These are phyloP conservation scores for Aphaenogaster ashmeadi DNA, from an alignment of 1,140 invertebrate genomes.

Conservation along the genomic window DNA sequence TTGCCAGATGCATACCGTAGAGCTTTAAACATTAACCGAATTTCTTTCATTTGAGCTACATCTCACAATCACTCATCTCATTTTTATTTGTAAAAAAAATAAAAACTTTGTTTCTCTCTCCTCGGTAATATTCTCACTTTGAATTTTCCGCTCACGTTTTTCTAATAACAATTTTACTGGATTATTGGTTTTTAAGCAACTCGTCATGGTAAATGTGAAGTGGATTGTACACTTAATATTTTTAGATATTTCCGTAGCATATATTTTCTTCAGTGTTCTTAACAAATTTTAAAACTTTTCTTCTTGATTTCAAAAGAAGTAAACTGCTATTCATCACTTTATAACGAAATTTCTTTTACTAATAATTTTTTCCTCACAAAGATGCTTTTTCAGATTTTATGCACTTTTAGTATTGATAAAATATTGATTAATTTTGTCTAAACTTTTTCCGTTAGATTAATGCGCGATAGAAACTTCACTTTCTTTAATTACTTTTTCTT, in stretches of 20 bases:
- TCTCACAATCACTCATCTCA: not conserved
- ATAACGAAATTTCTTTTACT: not conserved
- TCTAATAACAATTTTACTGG: not conserved
- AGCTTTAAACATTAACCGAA: not conserved
- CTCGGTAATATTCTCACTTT: not conserved
- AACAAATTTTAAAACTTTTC: not conserved
- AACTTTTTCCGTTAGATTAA: conserved; percentile 22
- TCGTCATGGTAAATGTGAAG: not conserved
- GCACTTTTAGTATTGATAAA: not conserved
- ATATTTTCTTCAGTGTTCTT: not conserved
- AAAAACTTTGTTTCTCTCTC: not conserved
- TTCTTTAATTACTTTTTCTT: not conserved
- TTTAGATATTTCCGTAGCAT: not conserved
- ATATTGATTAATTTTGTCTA: conserved; percentile 1
- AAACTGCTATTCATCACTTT: not conserved
- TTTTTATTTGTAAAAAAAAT: not conserved
- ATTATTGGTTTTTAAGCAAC: not conserved
- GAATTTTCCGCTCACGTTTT: not conserved
- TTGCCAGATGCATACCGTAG: not conserved
- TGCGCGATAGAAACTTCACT: not conserved
- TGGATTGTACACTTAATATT: conserved; percentile 11
- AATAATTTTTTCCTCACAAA: not conserved
- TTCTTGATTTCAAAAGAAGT: not conserved
- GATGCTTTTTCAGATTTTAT: conserved; percentile 14
- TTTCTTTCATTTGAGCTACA: not conserved